A percentile compares a stretch with the other conserved stretches of the same genome.
Evolutionary conservation across 2,888 invertebrate genomes (phyloP).

Genomic region (Atethmia centrago): DNA sequence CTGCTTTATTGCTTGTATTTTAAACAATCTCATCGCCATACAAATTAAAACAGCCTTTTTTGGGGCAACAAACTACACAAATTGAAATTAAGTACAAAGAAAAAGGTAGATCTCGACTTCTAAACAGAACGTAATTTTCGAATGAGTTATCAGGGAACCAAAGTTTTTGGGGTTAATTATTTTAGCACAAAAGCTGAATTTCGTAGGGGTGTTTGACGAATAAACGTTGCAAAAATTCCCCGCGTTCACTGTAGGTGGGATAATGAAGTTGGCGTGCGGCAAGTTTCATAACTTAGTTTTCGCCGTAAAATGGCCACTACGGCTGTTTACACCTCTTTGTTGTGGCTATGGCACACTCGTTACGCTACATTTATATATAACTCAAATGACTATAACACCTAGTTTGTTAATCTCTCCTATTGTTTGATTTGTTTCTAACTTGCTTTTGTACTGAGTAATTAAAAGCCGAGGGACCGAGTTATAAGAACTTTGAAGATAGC

Average conservation of each 20-base stretch:
- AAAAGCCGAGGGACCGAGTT: conserved; percentile 24
- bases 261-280: conserved; percentile 72
- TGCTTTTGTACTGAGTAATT: conserved; percentile 42
- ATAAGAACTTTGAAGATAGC: conserved; percentile 26
- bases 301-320: conserved; percentile 72
- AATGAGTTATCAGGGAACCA: conserved; percentile 40
- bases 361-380: conserved; percentile 39
- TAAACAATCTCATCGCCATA: background rate
- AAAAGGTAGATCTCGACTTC: conserved; percentile 14
- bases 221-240: conserved; percentile 57
- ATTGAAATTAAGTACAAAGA: conserved; percentile 33
- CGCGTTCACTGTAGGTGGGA: conserved; percentile 58
- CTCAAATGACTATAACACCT: conserved; percentile 46
- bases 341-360: conserved; percentile 60
- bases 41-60: conserved; percentile 23
- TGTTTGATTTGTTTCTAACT: conserved; percentile 52
- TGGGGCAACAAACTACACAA: conserved; percentile 26
- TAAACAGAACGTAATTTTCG: conserved; percentile 41
- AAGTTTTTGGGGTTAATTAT: conserved; percentile 53
- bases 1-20: background rate
- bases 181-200: conserved; percentile 40
- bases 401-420: conserved; percentile 50
- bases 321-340: conserved; percentile 65
- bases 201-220: conserved; percentile 36
- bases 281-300: conserved; percentile 62